Percentiles rank a stretch among this genome's conserved stretches.
Conservation (phyloP, 2,888 invertebrate species). For the Tenthredo scrophulariae region DNA sequence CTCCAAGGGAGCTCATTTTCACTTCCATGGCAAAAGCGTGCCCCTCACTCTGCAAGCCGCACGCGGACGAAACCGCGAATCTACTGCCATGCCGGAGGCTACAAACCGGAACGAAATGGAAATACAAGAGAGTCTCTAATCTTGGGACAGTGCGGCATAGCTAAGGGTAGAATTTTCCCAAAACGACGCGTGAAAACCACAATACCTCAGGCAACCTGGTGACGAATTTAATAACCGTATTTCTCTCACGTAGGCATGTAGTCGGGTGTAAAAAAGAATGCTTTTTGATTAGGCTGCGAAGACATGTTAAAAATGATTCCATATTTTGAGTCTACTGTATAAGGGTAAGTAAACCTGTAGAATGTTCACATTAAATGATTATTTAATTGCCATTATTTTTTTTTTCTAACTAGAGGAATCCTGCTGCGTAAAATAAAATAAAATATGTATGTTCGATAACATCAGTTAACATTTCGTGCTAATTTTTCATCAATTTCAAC, state of each 20-base stretch:
- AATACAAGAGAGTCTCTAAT: conserved; percentile 34
- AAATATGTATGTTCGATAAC: not conserved
- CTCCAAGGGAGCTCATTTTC: conserved; percentile 36
- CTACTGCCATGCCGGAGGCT: conserved; percentile 37
- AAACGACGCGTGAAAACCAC: conserved; percentile 33
- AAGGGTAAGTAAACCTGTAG: not conserved
- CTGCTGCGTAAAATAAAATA: not conserved
- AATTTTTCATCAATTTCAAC: not conserved
- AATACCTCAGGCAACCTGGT: not conserved
- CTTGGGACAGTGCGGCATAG: conserved; percentile 6
- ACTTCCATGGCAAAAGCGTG: conserved; percentile 4
- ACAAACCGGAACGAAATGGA: not conserved
- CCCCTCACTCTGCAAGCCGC: conserved; percentile 15
- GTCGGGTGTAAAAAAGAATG: not conserved
- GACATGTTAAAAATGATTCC: not conserved
- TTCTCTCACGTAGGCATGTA: conserved; percentile 9
- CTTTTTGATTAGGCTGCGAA: not conserved
- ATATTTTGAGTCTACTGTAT: not conserved
- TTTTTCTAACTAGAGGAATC: not conserved
- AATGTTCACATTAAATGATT: not conserved
- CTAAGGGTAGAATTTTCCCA: conserved; percentile 19
- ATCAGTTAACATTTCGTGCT: not conserved
- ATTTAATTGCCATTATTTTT: not conserved
- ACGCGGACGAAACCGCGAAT: conserved; percentile 34
- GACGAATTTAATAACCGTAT: conserved; percentile 12